Evolutionary conservation across 35 echinoderm and acorn worm species (phyloP).

Genomic region (Heliocidaris tuberculata): DNA sequence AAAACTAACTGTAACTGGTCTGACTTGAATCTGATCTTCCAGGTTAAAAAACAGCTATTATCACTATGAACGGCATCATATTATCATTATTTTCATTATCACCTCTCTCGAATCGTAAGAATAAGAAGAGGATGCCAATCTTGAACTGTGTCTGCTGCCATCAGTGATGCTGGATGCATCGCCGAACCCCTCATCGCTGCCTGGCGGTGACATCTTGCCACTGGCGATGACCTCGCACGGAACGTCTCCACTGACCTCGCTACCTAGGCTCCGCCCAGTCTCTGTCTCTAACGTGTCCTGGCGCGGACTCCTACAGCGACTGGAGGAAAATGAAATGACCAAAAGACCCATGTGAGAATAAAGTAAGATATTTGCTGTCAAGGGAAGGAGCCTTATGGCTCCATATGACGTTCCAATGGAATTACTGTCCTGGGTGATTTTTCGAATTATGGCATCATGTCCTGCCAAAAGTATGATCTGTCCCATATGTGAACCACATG

Average conservation of each 20-base stretch:
- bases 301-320: constrained; percentile 62
- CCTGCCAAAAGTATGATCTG: too few species aligned
- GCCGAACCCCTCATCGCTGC: constrained; percentile 87
- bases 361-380: too few species aligned
- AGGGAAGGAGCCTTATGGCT: too few species aligned
- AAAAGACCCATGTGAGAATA: too few species aligned
- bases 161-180: constrained; percentile 66
- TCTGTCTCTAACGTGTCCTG: constrained; percentile 84
- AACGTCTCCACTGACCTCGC: constrained; percentile 59
- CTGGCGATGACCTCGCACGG: constrained; percentile 48
- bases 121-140: constrained; percentile 24
- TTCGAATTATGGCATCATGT: too few species aligned
- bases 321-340: neutral
- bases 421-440: too few species aligned
- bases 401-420: too few species aligned
- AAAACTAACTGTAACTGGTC: too few species aligned
- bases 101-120: constrained; percentile 27
- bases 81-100: neutral
- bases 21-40: too few species aligned
- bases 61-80: too few species aligned
- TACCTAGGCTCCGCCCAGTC: constrained; percentile 74
- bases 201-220: constrained; percentile 73
- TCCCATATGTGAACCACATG: too few species aligned
- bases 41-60: too few species aligned
- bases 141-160: constrained; percentile 55